phyloP scores from a whole-genome alignment of 2,797 vertebrate species.

The Alca torda region DNA sequence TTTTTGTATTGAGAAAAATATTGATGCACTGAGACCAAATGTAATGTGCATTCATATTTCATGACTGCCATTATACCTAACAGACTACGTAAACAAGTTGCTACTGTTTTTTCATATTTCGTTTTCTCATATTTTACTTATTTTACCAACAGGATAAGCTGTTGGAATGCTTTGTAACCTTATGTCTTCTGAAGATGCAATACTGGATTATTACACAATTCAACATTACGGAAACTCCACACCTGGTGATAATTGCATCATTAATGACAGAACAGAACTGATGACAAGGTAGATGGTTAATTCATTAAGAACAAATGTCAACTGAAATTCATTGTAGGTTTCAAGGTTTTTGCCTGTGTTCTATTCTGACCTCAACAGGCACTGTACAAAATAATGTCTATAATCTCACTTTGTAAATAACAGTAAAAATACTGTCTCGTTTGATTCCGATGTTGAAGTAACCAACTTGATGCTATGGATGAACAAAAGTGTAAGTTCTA shows the following conservation, averaged over 20 bases:
- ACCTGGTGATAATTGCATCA: neutral
- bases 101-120: neutral
- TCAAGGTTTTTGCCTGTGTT: neutral
- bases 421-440: neutral
- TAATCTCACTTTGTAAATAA: neutral
- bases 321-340: neutral
- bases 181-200: neutral
- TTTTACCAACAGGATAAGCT: neutral
- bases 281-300: neutral
- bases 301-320: constrained; percentile 25
- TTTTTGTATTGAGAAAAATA: neutral
- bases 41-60: neutral
- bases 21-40: neutral
- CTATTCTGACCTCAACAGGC: neutral
- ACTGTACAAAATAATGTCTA: neutral
- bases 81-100: neutral
- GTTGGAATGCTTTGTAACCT: neutral
- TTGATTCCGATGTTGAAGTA: neutral
- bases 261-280: neutral
- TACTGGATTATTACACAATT: neutral
- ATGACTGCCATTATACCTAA: neutral
- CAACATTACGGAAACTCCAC: neutral
- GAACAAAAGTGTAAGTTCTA: neutral
- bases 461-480: neutral
- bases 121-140: neutral